Evolutionary conservation across 30 jellyfish, hydroid and myxozoan species (phyloP), one percentile per base, ranked within the genome.

Genomic region (Catostylus mosaicus): DNA sequence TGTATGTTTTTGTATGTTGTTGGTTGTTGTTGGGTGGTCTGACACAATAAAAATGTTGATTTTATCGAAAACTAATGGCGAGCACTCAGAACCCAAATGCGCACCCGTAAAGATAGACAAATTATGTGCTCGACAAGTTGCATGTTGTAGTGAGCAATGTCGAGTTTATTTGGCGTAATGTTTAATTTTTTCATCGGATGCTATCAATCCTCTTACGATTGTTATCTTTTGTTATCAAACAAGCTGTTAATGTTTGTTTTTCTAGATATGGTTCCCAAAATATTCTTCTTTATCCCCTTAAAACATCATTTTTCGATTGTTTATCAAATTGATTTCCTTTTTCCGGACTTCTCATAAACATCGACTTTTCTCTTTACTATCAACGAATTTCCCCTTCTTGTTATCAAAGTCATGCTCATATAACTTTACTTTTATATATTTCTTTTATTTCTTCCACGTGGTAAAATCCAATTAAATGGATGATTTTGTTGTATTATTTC

Each of bases 331-430:
- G 26, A 59, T 24, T 59, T 59, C 38, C 37, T 59, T 16, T 27
- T 59, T 59, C 71, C 71, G 36, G 71, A 22, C 40, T 59, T 26
- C 4, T 52, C 24, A 18, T 59, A 16, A 24, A 59, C 71, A 59
- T 8, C 20, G 2, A 3, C 14, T 50, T 50, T 50, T 50, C 20
- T 50, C 24, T 5, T 50, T 23, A 16, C 14, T 27, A 2, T 50
- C 63, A 50, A 10, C 63, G 63, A 27, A 5, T 50, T 50, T 50
- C 24, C 63, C 63, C 20, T 50, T 2, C 63, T 4, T 18, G 20
- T 40, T 40, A 50, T 50, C 19, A 50, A 50, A 50, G 26, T 10
- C 26, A 10, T 16, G n/a, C n/a, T n/a, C n/a, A n/a, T n/a, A n/a
- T n/a, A n/a, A n/a, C n/a, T 4, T 16, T 18, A 8, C 20, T 9